These are phyloP conservation scores for Uropetala carovei DNA, from an alignment of 2,888 invertebrate species.

Conservation along the genomic window DNA sequence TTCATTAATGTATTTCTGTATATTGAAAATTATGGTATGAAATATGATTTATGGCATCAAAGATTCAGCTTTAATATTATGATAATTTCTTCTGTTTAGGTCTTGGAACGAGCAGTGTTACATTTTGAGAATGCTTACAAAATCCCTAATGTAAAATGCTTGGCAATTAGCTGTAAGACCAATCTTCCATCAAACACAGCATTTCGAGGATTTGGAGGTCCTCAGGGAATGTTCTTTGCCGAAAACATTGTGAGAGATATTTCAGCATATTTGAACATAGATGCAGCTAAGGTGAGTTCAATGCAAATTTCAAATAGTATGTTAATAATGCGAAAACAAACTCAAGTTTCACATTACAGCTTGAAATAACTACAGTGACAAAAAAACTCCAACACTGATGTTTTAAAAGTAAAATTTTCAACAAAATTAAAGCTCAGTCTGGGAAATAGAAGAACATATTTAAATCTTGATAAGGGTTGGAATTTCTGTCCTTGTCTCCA, in stretches of 20 bases:
- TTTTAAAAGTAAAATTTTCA: no score
- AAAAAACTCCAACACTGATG: no score
- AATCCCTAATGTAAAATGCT: slow-evolving; percentile 84
- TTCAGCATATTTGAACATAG: slow-evolving; percentile 82
- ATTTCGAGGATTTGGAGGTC: slow-evolving; percentile 94
- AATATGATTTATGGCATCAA: not conserved
- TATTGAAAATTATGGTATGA: no score
- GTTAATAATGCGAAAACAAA: slow-evolving; percentile 39
- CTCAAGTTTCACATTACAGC: slow-evolving; percentile 16
- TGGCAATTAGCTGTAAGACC: slow-evolving; percentile 88
- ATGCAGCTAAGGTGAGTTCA: slow-evolving; percentile 80
- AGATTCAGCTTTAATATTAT: slow-evolving; percentile 31
- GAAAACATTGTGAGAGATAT: slow-evolving; percentile 88
- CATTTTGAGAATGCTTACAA: slow-evolving; percentile 91
- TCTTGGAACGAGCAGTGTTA: slow-evolving; percentile 89
- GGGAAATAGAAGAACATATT: no score
- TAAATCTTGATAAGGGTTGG: no score
- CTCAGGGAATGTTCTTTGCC: slow-evolving; percentile 92
- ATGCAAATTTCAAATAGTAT: slow-evolving; percentile 7
- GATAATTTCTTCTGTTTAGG: slow-evolving; percentile 76
- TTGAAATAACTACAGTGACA: not conserved
- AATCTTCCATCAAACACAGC: slow-evolving; percentile 95
- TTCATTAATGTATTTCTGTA: no score
- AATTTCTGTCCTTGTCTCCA: no score
- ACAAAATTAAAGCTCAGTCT: no score